Percentiles rank a stretch among this genome's conserved stretches.
Evolutionary conservation across 1,140 invertebrate genomes (phyloP).

Genomic region (Trigoniulus corallinus): DNA sequence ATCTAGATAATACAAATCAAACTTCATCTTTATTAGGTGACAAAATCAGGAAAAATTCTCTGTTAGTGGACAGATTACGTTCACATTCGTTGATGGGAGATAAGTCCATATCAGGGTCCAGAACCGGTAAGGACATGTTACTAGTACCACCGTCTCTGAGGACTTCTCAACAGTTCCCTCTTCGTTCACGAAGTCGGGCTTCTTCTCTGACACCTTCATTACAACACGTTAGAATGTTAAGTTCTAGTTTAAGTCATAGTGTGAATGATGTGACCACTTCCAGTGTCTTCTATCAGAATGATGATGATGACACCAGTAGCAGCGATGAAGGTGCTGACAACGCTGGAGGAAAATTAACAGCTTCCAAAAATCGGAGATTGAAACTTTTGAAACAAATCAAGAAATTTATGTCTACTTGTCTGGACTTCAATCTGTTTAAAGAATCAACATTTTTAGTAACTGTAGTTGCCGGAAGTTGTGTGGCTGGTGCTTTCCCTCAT

Average conservation of each 20-base stretch:
- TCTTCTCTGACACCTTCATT: background rate
- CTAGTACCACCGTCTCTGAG: background rate
- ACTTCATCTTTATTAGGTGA: background rate
- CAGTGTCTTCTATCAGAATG: background rate
- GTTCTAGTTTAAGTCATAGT: conserved; percentile 4
- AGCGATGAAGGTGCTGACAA: background rate
- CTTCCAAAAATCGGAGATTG: background rate
- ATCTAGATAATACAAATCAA: background rate
- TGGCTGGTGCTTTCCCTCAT: conserved; percentile 5
- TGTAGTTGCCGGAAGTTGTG: background rate
- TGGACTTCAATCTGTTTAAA: conserved; percentile 4
- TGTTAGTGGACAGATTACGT: background rate
- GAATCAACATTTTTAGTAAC: background rate
- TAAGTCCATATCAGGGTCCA: background rate
- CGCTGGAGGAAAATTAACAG: background rate
- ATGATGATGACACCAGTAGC: background rate
- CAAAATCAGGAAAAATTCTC: background rate
- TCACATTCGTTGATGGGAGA: background rate
- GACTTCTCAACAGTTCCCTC: background rate
- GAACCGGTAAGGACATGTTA: too few relatives aligned
- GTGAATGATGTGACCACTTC: conserved; percentile 6
- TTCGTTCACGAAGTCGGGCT: background rate
- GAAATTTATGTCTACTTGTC: background rate
- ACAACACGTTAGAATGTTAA: background rate
- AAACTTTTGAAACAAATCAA: background rate